Conservation (phyloP, 2,888 invertebrate genomes). For the Tryphoninae sp. region DNA sequence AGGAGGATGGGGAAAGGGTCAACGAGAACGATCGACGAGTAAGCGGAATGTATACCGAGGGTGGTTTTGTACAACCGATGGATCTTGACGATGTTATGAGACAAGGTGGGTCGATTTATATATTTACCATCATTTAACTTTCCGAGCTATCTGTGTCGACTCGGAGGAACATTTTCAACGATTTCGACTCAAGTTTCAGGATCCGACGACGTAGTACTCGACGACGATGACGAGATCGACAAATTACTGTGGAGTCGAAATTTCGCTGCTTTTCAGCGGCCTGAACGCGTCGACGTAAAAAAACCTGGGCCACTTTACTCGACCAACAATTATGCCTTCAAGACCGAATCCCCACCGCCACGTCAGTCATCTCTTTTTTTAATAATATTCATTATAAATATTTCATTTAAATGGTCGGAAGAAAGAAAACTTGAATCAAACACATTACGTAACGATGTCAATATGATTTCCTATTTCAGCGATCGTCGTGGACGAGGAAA, state of each 20-base stretch:
- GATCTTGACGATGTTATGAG: conserved; percentile 63
- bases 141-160: not conserved
- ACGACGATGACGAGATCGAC: conserved; percentile 74
- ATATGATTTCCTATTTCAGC: conserved; percentile 18
- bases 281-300: conserved; percentile 95
- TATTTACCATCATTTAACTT: not conserved
- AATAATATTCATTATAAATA: not conserved
- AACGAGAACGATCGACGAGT: conserved; percentile 50
- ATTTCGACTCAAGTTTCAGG: conserved; percentile 70
- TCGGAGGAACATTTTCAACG: not conserved
- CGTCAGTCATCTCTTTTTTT: conserved; percentile 49
- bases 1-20: conserved; percentile 18
- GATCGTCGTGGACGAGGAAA: conserved; percentile 1
- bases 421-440: not conserved
- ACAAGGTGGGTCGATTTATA: conserved; percentile 59
- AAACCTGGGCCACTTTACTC: conserved; percentile 95
- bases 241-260: conserved; percentile 72
- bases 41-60: conserved; percentile 73
- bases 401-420: not conserved
- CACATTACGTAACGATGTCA: not conserved
- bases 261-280: conserved; percentile 89
- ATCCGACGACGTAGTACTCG: conserved; percentile 72
- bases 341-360: conserved; percentile 66
- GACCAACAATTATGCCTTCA: conserved; percentile 85
- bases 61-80: conserved; percentile 72